Conservation (phyloP, 2,113 vertebrate genomes). For the Lethenteron camtschaticum region DNA sequence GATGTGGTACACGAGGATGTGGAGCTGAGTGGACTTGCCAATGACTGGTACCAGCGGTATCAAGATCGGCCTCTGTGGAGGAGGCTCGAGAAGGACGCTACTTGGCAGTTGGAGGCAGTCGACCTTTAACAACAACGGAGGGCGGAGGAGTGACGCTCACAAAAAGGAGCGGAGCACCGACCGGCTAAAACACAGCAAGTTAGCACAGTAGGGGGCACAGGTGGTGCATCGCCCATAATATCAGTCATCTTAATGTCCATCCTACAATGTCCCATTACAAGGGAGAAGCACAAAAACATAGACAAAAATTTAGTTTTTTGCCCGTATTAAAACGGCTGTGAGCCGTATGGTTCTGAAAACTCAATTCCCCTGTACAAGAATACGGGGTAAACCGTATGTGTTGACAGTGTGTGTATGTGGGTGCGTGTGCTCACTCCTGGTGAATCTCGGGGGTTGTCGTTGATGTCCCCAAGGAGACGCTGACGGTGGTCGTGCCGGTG, state of each 20-base stretch:
- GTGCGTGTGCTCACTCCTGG: slow-evolving; percentile 37
- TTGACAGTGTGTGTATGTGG: neutral
- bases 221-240: too few relatives aligned
- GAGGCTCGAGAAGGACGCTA: too few relatives aligned
- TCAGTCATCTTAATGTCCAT: neutral
- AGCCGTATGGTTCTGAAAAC: neutral
- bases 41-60: too few relatives aligned
- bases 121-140: too few relatives aligned
- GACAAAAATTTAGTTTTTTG: neutral
- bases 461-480: slow-evolving; percentile 73
- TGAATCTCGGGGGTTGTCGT: slow-evolving; percentile 74
- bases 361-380: neutral
- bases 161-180: too few relatives aligned
- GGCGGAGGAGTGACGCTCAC: too few relatives aligned
- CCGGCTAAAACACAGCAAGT: too few relatives aligned
- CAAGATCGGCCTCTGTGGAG: too few relatives aligned
- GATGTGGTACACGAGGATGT: too few relatives aligned
- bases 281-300: neutral
- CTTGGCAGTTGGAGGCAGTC: too few relatives aligned
- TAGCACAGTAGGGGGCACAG: too few relatives aligned
- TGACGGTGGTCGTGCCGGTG: slow-evolving; percentile 76
- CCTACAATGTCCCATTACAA: neutral
- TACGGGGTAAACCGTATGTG: neutral
- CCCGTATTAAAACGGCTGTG: neutral
- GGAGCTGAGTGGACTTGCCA: too few relatives aligned